Evolutionary conservation across 2,797 vertebrate species (phyloP), one percentile per base, ranked within the genome.

Genomic region (Taenioides sp.): DNA sequence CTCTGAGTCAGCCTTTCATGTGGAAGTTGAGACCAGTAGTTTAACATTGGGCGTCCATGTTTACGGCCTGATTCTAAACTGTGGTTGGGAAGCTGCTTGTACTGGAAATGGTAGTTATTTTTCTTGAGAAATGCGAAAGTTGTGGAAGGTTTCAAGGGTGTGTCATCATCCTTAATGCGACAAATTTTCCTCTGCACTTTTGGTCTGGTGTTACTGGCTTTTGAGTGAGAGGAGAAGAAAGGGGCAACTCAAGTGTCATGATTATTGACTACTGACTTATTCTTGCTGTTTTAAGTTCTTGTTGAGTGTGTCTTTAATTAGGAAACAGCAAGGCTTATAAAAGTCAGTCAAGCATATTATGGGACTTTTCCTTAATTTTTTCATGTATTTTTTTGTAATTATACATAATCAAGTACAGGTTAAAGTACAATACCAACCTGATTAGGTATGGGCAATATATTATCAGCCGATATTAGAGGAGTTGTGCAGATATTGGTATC

Each of bases 1-100:
- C 73, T 87, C 83, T 79, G 23, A 77, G 68, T 84, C 78, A 73
- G 25, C 78, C 74, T 82, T 67, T 71, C 70, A 84, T 87, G 84
- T 78, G 82, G 84, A 70, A 69, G 71, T 73, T 67, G 74, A 69
- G 70, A 80, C 77, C 12, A 69, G 59, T 67, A 74, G 58, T 86
- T 86, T 77, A 54, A 77, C 79, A 84, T 76, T 68, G 50, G 77
- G 64, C 65, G 58, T 23, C 77, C 69, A 47, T 76, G 75, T 80
- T 76, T 61, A 58, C 64, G 59, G 73, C 72, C 67, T 67, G 66
- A 75, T 85, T 84, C 69, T 50, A 14, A 68, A 64, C 75, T 64
- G 47, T 52, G 72, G 25, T 75, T 79, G 66, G 74, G 63, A 72
- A 71, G 37, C 73, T 16, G 62, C 58, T 70, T 50, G 9, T 73